Evolutionary conservation across 2,113 vertebrate genomes (phyloP).

Genomic region (Bos javanicus): DNA sequence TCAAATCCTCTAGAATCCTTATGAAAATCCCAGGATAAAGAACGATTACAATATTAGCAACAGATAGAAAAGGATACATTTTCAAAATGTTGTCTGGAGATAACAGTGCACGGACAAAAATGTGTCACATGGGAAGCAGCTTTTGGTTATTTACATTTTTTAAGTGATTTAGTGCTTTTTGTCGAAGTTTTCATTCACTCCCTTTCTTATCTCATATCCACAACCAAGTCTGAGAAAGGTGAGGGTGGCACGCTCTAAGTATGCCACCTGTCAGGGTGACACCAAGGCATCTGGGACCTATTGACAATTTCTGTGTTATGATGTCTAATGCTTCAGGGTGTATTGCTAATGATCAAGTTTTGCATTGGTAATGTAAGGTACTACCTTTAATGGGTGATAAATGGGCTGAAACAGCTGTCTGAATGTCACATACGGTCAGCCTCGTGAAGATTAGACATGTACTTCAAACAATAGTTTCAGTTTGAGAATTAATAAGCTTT

Average conservation of each 20-base stretch:
- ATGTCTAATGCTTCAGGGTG: constrained; percentile 53
- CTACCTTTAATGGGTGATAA: constrained; percentile 40
- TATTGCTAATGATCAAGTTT: constrained; percentile 35
- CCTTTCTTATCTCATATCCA: constrained; percentile 60
- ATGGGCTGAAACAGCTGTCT: constrained; percentile 18
- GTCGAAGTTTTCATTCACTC: constrained; percentile 64
- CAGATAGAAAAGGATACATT: constrained; percentile 51
- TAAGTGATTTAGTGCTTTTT: constrained; percentile 56
- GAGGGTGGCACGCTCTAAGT: not conserved
- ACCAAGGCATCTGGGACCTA: not conserved
- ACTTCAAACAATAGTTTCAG: constrained; percentile 48
- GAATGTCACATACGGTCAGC: constrained; percentile 54
- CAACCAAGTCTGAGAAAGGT: constrained; percentile 53
- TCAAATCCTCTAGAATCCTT: constrained; percentile 70
- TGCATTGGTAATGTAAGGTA: constrained; percentile 43
- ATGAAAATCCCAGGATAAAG: constrained; percentile 67
- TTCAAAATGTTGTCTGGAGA: constrained; percentile 60
- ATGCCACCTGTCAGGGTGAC: constrained; percentile 50
- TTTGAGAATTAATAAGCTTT: constrained; percentile 70
- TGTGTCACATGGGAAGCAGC: constrained; percentile 32
- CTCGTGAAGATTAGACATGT: constrained; percentile 30
- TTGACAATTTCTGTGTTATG: not conserved
- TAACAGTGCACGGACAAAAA: constrained; percentile 50
- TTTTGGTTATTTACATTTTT: constrained; percentile 59
- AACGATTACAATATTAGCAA: constrained; percentile 56